Base-by-base conservation (phyloP, 2,888 invertebrate genomes). In the Troides helena region DNA sequence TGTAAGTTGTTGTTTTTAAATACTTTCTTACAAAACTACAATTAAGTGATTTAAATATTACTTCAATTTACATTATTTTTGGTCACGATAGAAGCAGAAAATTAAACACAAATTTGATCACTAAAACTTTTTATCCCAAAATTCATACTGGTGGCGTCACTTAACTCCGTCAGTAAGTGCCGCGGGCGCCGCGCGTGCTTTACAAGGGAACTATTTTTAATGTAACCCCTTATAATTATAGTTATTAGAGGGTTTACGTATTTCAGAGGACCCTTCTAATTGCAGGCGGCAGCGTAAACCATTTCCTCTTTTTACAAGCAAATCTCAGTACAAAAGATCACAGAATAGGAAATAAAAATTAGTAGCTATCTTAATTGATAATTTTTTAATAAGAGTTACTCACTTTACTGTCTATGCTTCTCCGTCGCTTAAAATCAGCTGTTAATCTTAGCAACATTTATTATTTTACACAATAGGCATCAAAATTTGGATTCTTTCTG, bases 161-260 rank as follows among this genome's bases (percentile, higher is more conserved):
- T 76, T 57, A 64, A 67, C 64, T 71, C 68, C 71, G 70, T 73
- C 75, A 72, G 74, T 73, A 64, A 73, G 65, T 68, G 74, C 74
- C 77, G 80, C 83, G 59, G 81, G 84, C 82, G 78, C 79, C 77
- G 81, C 87, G 86, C 89, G 88, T 86, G 89, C 86, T 89, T 89
- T 88, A 63, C 59, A 81, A 74, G 69, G 72, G 65, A 75, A 74
- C 74, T 72, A 77, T 82, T 85, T 83, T 82, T 81, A 81, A 83
- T 80, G 86, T 88, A 89, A 86, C 83, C 80, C 74, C 75, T 83
- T 84, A 83, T 91, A 91, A 91, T 91, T 88, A 90, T 84, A 81
- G 88, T 80, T 81, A 85, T 90, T 87, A 85, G 83, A 74, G 69
- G 78, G 78, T 86, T 85, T 89, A 90, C 88, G 89, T 89, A 90